A percentile compares a stretch with the other conserved stretches of the same genome.
phyloP scores from a whole-genome alignment of 2,888 invertebrate genomes.

The Watsonalla cultraria region DNA sequence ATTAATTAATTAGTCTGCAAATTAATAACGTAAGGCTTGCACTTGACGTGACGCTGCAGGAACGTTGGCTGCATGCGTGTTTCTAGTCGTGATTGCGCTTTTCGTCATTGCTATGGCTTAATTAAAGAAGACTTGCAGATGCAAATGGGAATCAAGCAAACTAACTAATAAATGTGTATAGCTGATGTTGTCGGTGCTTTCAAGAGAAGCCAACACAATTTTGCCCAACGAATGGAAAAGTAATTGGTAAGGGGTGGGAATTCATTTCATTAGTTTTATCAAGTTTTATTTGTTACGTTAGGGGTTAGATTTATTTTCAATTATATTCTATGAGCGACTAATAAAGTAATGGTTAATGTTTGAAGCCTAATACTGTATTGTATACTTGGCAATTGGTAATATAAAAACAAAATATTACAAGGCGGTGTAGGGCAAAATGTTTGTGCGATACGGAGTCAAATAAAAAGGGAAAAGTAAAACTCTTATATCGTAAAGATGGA shows the following conservation, averaged over 20 bases:
- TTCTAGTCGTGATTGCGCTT: constrained; percentile 37
- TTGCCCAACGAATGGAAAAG: background rate
- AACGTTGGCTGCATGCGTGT: constrained; percentile 32
- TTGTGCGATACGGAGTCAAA: constrained; percentile 15
- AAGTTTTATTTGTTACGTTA: no score
- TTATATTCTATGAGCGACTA: no score
- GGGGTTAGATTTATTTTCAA: no score
- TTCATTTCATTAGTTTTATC: no score
- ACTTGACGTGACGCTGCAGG: constrained; percentile 57
- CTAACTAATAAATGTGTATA: background rate
- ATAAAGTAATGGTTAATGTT: no score
- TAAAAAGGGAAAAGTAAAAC: constrained; percentile 53
- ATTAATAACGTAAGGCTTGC: constrained; percentile 70
- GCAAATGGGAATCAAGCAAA: constrained; percentile 14
- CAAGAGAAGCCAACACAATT: background rate
- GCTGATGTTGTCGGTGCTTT: no score
- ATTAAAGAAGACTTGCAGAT: constrained; percentile 62
- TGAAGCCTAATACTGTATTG: background rate
- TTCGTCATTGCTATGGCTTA: constrained; percentile 49
- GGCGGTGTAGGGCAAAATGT: background rate
- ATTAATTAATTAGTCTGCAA: constrained; percentile 68
- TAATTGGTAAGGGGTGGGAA: no score
- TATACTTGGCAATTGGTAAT: background rate
- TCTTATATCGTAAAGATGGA: constrained; percentile 69
- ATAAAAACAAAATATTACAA: background rate